Conservation (phyloP, 2,888 invertebrate genomes). For the Eupithecia pulchellata region DNA sequence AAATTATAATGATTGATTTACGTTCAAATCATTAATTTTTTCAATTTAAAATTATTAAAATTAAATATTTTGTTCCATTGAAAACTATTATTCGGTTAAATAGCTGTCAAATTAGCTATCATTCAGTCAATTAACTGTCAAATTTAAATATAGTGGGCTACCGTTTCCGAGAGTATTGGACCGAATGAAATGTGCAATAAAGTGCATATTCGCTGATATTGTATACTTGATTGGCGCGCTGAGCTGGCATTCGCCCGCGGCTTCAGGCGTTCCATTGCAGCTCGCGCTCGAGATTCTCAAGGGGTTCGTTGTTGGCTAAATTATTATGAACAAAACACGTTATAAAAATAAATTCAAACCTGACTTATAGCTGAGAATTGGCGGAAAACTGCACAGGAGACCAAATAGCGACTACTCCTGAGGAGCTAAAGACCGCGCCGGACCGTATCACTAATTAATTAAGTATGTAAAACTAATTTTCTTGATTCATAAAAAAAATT, state of each 20-base stretch:
- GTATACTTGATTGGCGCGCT: constrained; percentile 50
- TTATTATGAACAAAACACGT: constrained; percentile 31
- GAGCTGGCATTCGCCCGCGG: constrained; percentile 39
- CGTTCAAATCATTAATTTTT: neutral
- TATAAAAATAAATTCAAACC: neutral
- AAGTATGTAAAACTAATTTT: neutral
- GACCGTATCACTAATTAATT: neutral
- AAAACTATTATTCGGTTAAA: neutral
- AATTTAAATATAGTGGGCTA: neutral
- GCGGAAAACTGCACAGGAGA: neutral
- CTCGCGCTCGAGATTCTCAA: constrained; percentile 82
- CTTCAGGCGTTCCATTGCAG: constrained; percentile 75
- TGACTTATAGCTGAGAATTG: neutral
- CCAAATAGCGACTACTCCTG: neutral
- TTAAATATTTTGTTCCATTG: neutral
- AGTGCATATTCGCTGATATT: constrained; percentile 9
- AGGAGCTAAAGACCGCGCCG: too few relatives aligned
- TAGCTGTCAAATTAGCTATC: neutral
- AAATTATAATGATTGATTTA: neutral
- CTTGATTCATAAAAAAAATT: neutral
- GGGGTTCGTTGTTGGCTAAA: constrained; percentile 81
- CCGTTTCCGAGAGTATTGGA: constrained; percentile 4
- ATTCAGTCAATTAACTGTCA: neutral
- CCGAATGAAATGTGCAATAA: neutral
- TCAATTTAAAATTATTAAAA: neutral